These are phyloP conservation scores for Cantharis rustica DNA, from an alignment of 2,888 invertebrate genomes.

Conservation along the genomic window DNA sequence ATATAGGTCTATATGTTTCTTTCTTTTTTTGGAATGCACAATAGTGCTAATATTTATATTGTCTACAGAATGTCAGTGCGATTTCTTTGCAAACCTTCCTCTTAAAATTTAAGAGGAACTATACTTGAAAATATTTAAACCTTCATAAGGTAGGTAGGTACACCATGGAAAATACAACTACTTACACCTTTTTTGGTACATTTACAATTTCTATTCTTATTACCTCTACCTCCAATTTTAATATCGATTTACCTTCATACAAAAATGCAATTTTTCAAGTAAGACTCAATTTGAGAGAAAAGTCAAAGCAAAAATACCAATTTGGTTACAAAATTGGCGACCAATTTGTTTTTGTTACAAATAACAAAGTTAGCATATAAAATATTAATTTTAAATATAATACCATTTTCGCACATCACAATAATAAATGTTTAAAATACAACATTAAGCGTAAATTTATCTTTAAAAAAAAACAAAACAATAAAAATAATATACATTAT, in stretches of 20 bases:
- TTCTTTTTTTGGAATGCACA: slow-evolving; percentile 51
- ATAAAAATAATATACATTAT: neutral
- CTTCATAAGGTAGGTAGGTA: neutral
- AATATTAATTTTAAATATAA: neutral
- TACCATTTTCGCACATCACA: neutral
- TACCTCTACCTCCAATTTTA: neutral
- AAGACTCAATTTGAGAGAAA: neutral
- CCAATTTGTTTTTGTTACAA: neutral
- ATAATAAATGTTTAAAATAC: neutral
- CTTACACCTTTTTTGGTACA: neutral
- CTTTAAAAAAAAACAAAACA: neutral
- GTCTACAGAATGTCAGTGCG: slow-evolving; percentile 51
- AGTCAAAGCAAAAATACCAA: neutral
- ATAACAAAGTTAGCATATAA: neutral
- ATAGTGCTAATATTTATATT: slow-evolving; percentile 50
- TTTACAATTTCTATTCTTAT: neutral
- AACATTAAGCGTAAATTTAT: neutral
- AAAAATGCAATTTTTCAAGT: neutral
- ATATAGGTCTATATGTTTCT: slow-evolving; percentile 50
- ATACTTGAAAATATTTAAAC: neutral
- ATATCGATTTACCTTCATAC: neutral
- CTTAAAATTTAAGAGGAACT: neutral
- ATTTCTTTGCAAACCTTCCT: slow-evolving; percentile 27
- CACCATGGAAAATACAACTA: neutral
- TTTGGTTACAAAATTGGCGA: neutral